Evolutionary conservation across 2,113 vertebrate genomes (phyloP), one percentile per base, ranked within the genome.

Genomic region (Myocastor coypus): DNA sequence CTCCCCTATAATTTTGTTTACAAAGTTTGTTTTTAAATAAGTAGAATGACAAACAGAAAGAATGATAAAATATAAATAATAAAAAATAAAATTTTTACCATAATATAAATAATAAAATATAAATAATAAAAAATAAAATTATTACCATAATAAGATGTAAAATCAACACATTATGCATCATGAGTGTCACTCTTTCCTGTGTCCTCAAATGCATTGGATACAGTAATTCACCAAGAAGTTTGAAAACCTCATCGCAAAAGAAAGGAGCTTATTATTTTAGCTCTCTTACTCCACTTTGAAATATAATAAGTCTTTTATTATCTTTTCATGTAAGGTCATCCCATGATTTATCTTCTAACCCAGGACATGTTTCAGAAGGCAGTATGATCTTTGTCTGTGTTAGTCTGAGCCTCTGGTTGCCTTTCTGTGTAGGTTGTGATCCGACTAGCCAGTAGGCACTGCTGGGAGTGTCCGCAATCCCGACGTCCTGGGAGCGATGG

Each of bases 251-350:
- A 77, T 90, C 13, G 14, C 77, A 87, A 64, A 30, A 42, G 64
- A 84, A 94, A 90, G 37, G 77, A 66, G 40, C 83, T 94, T 64
- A 69, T 97, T 92, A 84, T 91, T 86, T 82, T 64, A 63, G 73
- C 75, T 87, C 73, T 46, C 46, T 16, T 92, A 71, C 73, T 26
- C 7, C 42, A 81, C 40, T 92, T 86, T 86, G 57, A 57, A 73
- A 81, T 84, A 80, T 46, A 30, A 26, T 95, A 66, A 92, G 87
- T 94, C 92, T 92, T 1, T 80, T 77, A 87, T 92, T 55, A 94
- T 82, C 52, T 83, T 66, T 83, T 3, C 7, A 0, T 87, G 30
- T 87, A 81, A 80, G 69, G 64, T 84, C 86, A 90, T 83, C 77
- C 34, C 83, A 50, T 80, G 86, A 96, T 96, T 93, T 66, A 66